These are phyloP conservation scores for Heliothis virescens DNA, from an alignment of 1,140 invertebrate species.

Conservation along the genomic window DNA sequence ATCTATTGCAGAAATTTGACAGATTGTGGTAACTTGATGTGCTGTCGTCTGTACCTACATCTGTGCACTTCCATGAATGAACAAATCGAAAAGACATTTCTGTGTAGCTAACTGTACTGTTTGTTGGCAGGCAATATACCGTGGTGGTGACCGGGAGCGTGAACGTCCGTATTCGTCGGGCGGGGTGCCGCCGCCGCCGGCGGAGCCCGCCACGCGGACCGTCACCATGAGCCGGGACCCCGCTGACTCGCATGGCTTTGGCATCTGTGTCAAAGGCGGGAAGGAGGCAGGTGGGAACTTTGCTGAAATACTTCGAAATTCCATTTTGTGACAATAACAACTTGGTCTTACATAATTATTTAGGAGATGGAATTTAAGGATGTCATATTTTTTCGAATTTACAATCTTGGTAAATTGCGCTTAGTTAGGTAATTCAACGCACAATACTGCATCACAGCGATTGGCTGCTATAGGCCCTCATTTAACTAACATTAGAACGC, in stretches of 20 bases:
- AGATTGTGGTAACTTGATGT: too few relatives aligned
- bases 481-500: too few relatives aligned
- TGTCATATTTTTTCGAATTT: too few relatives aligned
- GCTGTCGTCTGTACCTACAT: background rate
- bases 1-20: too few relatives aligned
- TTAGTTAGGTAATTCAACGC: too few relatives aligned
- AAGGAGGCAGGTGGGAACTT: constrained; percentile 91
- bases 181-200: constrained; percentile 89
- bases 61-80: background rate
- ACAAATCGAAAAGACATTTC: too few relatives aligned
- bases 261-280: constrained; percentile 95
- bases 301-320: background rate
- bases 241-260: constrained; percentile 93
- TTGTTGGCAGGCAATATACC: constrained; percentile 74
- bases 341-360: too few relatives aligned
- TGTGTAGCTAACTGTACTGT: constrained; percentile 20
- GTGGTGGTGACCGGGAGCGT: constrained; percentile 77
- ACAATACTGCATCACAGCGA: too few relatives aligned
- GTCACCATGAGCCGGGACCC: constrained; percentile 93
- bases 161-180: constrained; percentile 83
- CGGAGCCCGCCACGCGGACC: constrained; percentile 92
- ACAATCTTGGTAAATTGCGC: too few relatives aligned
- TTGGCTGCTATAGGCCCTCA: too few relatives aligned
- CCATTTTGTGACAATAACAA: background rate
- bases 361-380: too few relatives aligned